Conservation (phyloP, 2,888 invertebrate genomes). For the Leptinotarsa peninsularis region DNA sequence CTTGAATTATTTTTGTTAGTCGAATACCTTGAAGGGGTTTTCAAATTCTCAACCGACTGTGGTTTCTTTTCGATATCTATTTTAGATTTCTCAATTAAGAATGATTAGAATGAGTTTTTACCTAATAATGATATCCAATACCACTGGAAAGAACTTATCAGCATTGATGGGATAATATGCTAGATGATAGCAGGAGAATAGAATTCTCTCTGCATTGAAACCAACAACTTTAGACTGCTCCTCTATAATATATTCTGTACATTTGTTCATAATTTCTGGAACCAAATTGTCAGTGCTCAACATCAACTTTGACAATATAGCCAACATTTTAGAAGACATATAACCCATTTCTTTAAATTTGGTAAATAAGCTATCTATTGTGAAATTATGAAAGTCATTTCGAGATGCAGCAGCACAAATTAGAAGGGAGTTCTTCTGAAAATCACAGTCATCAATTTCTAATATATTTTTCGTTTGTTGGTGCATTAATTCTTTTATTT, state of each 20-base stretch:
- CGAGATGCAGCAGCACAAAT: slow-evolving; percentile 59
- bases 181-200: slow-evolving; percentile 67
- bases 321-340: slow-evolving; percentile 66
- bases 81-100: background rate
- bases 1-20: no score
- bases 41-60: no score
- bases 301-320: slow-evolving; percentile 66
- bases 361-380: slow-evolving; percentile 61
- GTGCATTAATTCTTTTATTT: slow-evolving; percentile 42
- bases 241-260: slow-evolving; percentile 66
- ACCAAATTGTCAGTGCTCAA: slow-evolving; percentile 63
- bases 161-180: slow-evolving; percentile 67
- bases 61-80: background rate
- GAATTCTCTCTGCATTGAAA: slow-evolving; percentile 68
- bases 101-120: slow-evolving; percentile 50
- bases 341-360: slow-evolving; percentile 59
- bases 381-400: slow-evolving; percentile 56
- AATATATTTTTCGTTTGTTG: slow-evolving; percentile 38
- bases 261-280: slow-evolving; percentile 66
- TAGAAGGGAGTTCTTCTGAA: slow-evolving; percentile 34
- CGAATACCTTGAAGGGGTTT: no score
- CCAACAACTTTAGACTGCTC: slow-evolving; percentile 66
- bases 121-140: slow-evolving; percentile 67
- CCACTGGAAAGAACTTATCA: slow-evolving; percentile 62
- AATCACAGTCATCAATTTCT: slow-evolving; percentile 25